Evolutionary conservation across 1,140 invertebrate genomes (phyloP).

Genomic region (Drosophila biarmipes): DNA sequence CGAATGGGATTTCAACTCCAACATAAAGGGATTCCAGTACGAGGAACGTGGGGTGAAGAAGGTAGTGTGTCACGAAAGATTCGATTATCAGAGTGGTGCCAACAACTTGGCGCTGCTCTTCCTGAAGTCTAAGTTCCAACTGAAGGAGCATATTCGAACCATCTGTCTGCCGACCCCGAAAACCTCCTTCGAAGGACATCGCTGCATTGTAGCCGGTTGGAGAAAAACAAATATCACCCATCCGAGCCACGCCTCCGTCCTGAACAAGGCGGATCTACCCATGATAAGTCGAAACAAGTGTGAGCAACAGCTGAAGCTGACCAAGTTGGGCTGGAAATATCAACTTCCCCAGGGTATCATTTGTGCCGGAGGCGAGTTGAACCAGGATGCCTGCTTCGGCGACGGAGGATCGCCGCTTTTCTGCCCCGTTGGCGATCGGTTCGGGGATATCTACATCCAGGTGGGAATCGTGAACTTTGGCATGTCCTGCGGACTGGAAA

Average conservation of each 20-base stretch:
- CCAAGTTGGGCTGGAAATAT: slow-evolving; percentile 84
- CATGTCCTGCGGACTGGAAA: slow-evolving; percentile 86
- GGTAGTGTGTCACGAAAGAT: background rate
- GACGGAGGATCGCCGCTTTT: slow-evolving; percentile 90
- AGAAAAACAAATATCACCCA: background rate
- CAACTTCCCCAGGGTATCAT: slow-evolving; percentile 83
- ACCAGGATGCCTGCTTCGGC: slow-evolving; percentile 90
- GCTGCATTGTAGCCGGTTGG: slow-evolving; percentile 29
- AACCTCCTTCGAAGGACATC: background rate
- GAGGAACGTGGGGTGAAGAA: background rate
- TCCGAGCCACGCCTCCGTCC: slow-evolving; percentile 41
- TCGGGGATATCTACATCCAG: slow-evolving; percentile 85
- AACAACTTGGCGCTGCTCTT: slow-evolving; percentile 19
- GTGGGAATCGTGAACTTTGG: slow-evolving; percentile 90
- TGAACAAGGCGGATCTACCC: slow-evolving; percentile 87
- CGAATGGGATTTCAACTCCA: slow-evolving; percentile 3
- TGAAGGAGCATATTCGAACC: slow-evolving; percentile 5
- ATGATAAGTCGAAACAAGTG: slow-evolving; percentile 84
- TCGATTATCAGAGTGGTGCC: background rate
- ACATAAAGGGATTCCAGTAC: background rate
- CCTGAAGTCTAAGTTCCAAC: background rate
- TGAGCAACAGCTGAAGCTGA: slow-evolving; percentile 81
- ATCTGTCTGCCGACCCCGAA: slow-evolving; percentile 15
- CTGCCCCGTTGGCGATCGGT: slow-evolving; percentile 85
- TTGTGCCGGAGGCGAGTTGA: slow-evolving; percentile 88